Evolutionary conservation across 2,797 vertebrate species (phyloP).

Genomic region (Luscinia megarhynchos): DNA sequence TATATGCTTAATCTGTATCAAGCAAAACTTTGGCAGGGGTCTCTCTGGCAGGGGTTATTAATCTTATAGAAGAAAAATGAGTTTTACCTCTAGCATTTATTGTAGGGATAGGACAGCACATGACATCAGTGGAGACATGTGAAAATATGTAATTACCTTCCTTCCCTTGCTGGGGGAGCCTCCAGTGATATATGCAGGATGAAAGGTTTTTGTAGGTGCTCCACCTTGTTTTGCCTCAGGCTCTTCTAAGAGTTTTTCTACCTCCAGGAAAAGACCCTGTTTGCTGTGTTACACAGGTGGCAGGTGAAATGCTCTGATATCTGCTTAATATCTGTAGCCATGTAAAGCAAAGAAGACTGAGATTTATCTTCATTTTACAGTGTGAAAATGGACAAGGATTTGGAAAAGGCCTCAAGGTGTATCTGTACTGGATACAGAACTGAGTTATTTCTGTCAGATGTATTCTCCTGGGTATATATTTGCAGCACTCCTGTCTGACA

Average conservation of each 20-base stretch:
- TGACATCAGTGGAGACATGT: background rate
- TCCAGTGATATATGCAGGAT: fast-evolving
- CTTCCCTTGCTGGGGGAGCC: background rate
- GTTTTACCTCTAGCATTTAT: background rate
- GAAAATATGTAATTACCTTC: background rate
- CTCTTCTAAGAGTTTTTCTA: background rate
- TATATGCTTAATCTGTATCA: background rate
- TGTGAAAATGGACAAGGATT: background rate
- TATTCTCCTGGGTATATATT: background rate
- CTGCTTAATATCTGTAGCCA: background rate
- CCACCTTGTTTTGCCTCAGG: background rate
- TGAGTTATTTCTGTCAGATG: background rate
- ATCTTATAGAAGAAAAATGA: background rate
- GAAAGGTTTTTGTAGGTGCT: background rate
- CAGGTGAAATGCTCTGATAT: background rate
- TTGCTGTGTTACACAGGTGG: background rate
- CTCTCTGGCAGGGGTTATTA: background rate
- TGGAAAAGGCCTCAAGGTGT: background rate
- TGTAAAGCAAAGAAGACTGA: background rate
- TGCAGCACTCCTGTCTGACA: background rate
- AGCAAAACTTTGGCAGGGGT: background rate
- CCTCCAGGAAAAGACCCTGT: background rate
- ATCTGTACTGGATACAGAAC: background rate
- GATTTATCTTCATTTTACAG: background rate
- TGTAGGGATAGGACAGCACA: background rate